Base-by-base conservation (phyloP, 1,140 invertebrate genomes). In the Micrasema longulum region DNA sequence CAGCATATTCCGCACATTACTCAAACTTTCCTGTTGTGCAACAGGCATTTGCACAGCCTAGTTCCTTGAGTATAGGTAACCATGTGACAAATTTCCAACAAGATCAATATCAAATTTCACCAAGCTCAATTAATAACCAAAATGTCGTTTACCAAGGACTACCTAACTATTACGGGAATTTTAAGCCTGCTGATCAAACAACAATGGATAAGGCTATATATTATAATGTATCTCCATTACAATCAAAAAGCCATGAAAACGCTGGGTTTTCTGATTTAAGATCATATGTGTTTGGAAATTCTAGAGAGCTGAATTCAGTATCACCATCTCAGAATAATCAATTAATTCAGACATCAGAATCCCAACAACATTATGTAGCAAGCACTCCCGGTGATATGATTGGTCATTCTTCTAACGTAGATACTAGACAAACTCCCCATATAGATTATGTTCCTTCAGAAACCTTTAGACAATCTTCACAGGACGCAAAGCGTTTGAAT, bases 371-470 rank as follows among this genome's bases (percentile, higher is more conserved):
- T 10, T 55, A 55, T 31, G 7, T 71, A 11, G 47, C 16, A 31
- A 60, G 14, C 36, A 35, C 47, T 36, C 52, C 63, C 9, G 20
- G 7, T 5, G 74, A 76, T 55, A 76, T 76, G 74, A 45, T 71
- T 2, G 74, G 67, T 45, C 68, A 76, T 64, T 72, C 74, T 23
- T 76, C 74, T n/a, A 76, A 76, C 48, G 38, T 71, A 6, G 71
- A 76, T 16, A 38, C 60, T 35, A 36, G 53, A 18, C 71, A 76
- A 43, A 36, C 43, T 43, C 36, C 74, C 2, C 67, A 73, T 16
- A 73, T 76, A 53, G 64, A 69, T 20, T 76, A 76, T 50, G 71
- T 76, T 16, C 74, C 74, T 7, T 72, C 74, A 6, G 71, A 72
- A 52, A 64, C 68, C 14, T 76, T 76, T 38, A 70, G 74, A 63